These are phyloP conservation scores for Oriolus oriolus DNA, from an alignment of 2,113 vertebrate genomes.

Conservation along the genomic window DNA sequence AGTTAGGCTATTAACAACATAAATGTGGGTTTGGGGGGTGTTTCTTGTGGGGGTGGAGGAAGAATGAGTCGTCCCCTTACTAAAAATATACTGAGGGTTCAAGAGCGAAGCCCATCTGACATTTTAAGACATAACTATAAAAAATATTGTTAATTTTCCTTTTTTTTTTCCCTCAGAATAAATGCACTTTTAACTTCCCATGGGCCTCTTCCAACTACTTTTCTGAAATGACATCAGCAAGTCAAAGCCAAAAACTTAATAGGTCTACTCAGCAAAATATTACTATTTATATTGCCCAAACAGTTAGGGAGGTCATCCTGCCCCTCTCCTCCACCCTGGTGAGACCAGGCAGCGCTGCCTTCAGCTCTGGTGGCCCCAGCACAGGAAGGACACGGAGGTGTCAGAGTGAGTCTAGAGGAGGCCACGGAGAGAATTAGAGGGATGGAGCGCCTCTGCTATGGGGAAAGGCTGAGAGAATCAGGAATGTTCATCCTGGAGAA, in stretches of 20 bases:
- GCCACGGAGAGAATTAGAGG: rapidly evolving
- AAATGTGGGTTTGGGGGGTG: background rate
- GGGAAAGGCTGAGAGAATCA: background rate
- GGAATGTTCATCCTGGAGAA: background rate
- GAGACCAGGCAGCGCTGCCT: background rate
- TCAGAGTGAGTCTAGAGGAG: background rate
- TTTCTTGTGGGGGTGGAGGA: background rate
- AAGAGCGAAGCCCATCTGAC: background rate
- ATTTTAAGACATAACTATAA: background rate
- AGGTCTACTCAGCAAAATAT: background rate
- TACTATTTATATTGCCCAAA: background rate
- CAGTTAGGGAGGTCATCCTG: background rate
- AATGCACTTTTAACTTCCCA: background rate
- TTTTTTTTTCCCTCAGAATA: background rate
- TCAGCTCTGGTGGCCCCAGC: background rate
- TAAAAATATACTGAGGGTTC: background rate
- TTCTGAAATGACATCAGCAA: background rate
- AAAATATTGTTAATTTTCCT: background rate
- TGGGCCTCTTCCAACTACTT: background rate
- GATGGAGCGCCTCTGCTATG: background rate
- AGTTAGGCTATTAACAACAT: background rate
- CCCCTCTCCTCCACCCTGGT: background rate
- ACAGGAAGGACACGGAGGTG: background rate
- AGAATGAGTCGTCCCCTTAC: background rate
- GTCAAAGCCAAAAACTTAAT: background rate